Evolutionary conservation across 2,888 invertebrate genomes (phyloP).

Genomic region (Hypercompe scribonia): DNA sequence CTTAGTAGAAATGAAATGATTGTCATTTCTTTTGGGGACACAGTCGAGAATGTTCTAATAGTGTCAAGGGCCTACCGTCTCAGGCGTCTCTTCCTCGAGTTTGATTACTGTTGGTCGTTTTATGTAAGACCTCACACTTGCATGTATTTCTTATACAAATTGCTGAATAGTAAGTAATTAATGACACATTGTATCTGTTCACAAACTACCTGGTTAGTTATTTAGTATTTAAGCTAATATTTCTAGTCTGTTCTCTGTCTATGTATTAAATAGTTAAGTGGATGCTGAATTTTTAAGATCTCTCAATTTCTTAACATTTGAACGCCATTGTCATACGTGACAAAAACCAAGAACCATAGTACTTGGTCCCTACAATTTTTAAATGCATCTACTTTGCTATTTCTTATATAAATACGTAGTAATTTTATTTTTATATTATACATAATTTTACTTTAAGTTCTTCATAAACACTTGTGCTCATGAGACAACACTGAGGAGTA

Average conservation of each 20-base stretch:
- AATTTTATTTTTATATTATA: not conserved
- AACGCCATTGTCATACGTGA: too few relatives aligned
- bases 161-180: not conserved
- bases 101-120: not conserved
- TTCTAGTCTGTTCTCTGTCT: conserved; percentile 66
- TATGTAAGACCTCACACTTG: not conserved
- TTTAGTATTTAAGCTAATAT: conserved; percentile 67
- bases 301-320: too few relatives aligned
- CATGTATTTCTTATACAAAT: not conserved
- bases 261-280: not conserved
- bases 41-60: too few relatives aligned
- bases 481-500: not conserved
- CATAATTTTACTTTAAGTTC: not conserved
- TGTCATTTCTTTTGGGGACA: too few relatives aligned
- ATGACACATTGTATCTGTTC: not conserved
- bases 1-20: too few relatives aligned
- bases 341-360: too few relatives aligned
- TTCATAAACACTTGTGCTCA: not conserved
- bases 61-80: too few relatives aligned
- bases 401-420: conserved; percentile 6
- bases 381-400: conserved; percentile 10
- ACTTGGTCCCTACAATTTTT: not conserved
- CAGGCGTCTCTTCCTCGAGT: too few relatives aligned
- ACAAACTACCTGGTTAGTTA: conserved; percentile 44
- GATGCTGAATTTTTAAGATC: not conserved